Conservation (phyloP, 2,888 invertebrate species). For the Heliothis peltigera region DNA sequence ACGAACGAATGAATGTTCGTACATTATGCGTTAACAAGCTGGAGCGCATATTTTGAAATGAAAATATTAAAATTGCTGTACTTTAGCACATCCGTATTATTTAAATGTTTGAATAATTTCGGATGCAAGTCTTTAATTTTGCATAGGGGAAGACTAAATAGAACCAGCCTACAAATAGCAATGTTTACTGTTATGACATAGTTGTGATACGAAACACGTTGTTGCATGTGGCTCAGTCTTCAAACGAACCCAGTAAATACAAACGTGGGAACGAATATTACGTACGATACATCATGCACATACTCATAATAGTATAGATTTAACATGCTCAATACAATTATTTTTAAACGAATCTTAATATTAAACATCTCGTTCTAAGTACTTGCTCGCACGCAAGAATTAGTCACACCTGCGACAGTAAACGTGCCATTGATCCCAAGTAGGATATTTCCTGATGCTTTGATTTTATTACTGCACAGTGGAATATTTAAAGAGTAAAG, state of each 20-base stretch:
- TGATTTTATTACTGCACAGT: constrained; percentile 68
- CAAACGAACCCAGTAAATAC: constrained; percentile 30
- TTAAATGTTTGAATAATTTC: no score
- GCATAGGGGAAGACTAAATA: no score
- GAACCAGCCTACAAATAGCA: no score
- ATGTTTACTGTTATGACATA: constrained; percentile 11
- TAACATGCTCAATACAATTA: constrained; percentile 53
- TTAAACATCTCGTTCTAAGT: constrained; percentile 51
- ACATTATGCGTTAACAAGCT: neutral
- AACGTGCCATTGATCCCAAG: constrained; percentile 69
- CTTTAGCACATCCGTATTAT: no score
- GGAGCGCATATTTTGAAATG: no score
- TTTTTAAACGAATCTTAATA: constrained; percentile 43
- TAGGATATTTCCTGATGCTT: constrained; percentile 61
- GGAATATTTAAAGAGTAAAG: constrained; percentile 63
- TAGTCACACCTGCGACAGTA: constrained; percentile 75
- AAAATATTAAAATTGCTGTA: no score
- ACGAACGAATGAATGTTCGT: neutral
- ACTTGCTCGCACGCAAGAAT: constrained; percentile 65
- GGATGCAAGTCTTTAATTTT: no score
- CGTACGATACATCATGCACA: constrained; percentile 25
- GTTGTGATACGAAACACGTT: constrained; percentile 29
- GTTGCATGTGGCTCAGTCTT: constrained; percentile 12
- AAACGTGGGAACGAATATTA: constrained; percentile 50
- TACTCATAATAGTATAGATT: constrained; percentile 45